Evolutionary conservation across 2,113 vertebrate genomes (phyloP).

Genomic region (Condylura cristata): DNA sequence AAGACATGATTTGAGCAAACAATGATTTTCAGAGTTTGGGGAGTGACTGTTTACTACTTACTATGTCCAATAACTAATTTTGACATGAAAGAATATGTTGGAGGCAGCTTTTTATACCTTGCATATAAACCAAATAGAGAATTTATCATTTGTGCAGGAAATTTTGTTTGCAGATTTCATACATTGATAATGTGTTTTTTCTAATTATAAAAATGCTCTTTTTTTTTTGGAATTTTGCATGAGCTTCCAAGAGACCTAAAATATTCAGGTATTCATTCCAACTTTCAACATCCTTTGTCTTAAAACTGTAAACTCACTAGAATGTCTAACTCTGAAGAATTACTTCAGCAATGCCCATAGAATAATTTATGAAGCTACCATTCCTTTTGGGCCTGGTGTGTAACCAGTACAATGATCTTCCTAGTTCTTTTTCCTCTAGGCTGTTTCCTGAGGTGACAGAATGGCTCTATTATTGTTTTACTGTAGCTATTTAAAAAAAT

Average conservation of each 20-base stretch:
- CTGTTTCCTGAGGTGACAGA: constrained; percentile 62
- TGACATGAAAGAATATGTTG: not conserved
- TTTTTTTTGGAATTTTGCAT: not conserved
- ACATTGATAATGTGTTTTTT: not conserved
- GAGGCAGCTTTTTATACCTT: not conserved
- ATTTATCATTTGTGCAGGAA: not conserved
- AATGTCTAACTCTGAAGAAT: constrained; percentile 63
- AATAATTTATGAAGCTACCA: constrained; percentile 78
- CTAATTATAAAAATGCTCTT: not conserved
- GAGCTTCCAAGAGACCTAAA: not conserved
- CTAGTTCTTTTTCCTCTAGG: constrained; percentile 47
- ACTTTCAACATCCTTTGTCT: constrained; percentile 18
- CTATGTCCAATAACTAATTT: not conserved
- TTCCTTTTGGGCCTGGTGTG: constrained; percentile 32
- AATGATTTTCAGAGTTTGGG: not conserved
- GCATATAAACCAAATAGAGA: not conserved
- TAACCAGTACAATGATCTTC: constrained; percentile 62
- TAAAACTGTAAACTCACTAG: not conserved
- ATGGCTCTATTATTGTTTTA: constrained; percentile 62
- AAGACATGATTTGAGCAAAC: not conserved
- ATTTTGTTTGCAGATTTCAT: not conserved
- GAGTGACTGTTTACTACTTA: not conserved
- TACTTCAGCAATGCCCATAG: constrained; percentile 22
- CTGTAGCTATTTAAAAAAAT: constrained; percentile 56
- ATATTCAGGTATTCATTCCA: not conserved